Conservation (phyloP, 2,113 vertebrate genomes). For the Sceloporus tristichus region DNA sequence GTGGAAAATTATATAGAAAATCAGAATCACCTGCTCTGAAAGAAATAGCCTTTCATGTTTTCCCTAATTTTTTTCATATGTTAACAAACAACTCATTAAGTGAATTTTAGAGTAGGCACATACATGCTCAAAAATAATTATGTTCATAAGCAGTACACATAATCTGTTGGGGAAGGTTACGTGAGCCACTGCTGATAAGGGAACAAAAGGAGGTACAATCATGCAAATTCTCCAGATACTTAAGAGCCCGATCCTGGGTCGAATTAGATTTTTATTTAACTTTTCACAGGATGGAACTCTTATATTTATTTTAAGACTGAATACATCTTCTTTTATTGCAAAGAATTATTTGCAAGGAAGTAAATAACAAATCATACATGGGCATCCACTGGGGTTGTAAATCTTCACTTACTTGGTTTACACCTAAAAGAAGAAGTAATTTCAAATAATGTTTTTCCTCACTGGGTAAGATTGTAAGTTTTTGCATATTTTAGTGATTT, state of each 20-base stretch:
- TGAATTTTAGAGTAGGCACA: neutral
- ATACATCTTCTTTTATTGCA: neutral
- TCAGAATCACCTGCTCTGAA: slow-evolving; percentile 46
- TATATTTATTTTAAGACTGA: neutral
- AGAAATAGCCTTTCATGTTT: slow-evolving; percentile 19
- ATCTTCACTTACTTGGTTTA: neutral
- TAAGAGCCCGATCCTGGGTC: neutral
- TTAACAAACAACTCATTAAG: neutral
- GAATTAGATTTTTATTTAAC: neutral
- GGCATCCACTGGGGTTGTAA: neutral
- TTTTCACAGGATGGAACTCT: neutral
- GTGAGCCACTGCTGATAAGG: neutral
- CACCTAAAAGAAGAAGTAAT: too few species aligned
- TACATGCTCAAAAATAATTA: neutral
- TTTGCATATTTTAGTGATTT: too few species aligned
- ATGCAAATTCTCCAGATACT: neutral
- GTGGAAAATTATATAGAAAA: slow-evolving; percentile 37
- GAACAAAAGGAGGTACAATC: neutral
- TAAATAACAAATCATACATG: slow-evolving; percentile 1
- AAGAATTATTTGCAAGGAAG: neutral
- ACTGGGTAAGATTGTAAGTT: too few species aligned
- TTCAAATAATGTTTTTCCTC: too few species aligned
- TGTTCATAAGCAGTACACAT: neutral
- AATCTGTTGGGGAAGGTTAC: neutral
- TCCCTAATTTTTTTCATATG: neutral